phyloP scores from a whole-genome alignment of 2,113 vertebrate genomes.

The Antennarius striatus region DNA sequence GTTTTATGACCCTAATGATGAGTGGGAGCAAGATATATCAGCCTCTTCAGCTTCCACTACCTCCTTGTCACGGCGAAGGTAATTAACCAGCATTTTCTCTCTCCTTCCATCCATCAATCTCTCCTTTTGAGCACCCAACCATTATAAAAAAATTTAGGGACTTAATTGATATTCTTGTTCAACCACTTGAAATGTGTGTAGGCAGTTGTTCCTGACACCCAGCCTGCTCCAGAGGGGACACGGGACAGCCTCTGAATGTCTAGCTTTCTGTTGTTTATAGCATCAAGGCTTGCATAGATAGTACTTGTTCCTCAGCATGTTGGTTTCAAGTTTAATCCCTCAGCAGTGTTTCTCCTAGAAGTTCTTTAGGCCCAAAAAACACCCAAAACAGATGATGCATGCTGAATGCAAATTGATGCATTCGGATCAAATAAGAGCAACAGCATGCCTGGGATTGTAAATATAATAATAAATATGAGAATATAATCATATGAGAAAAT shows the following conservation, averaged over 20 bases:
- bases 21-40: constrained; percentile 94
- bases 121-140: constrained; percentile 2
- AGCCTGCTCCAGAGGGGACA: not conserved
- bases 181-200: constrained; percentile 5
- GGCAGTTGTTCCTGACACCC: constrained; percentile 9
- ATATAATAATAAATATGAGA: not conserved
- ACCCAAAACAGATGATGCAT: no score
- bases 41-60: constrained; percentile 68
- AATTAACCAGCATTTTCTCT: constrained; percentile 54
- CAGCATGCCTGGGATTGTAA: no score
- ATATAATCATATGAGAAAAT: not conserved
- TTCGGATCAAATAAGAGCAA: no score
- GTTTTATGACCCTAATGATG: constrained; percentile 92
- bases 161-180: constrained; percentile 20
- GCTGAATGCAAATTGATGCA: no score
- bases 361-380: no score
- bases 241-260: not conserved
- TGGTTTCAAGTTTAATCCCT: no score
- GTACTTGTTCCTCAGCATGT: not conserved
- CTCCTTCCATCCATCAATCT: constrained; percentile 3
- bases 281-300: not conserved
- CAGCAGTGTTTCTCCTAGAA: no score
- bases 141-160: constrained; percentile 20
- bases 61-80: constrained; percentile 90
- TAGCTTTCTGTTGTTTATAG: not conserved